These are phyloP conservation scores for Typhlichthys subterraneus DNA, from an alignment of 2,797 vertebrate species.

Conservation along the genomic window DNA sequence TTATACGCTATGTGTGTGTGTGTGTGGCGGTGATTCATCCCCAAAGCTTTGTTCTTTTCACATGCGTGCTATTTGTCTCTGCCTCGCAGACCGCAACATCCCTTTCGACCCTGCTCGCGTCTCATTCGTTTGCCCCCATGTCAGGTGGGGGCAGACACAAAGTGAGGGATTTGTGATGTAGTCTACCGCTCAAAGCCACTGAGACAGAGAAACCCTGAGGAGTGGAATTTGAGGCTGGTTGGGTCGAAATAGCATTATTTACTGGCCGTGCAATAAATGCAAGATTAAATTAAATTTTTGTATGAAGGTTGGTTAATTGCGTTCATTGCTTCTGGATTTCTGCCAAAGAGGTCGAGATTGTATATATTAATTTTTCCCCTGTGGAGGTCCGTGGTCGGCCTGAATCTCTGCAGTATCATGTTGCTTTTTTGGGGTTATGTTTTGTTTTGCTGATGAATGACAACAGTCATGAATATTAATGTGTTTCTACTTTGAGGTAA, in stretches of 20 bases:
- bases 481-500: slow-evolving; percentile 35
- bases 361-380: slow-evolving; percentile 16
- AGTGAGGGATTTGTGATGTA: slow-evolving; percentile 3
- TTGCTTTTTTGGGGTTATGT: background rate
- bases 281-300: slow-evolving; percentile 28
- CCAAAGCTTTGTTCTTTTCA: slow-evolving; percentile 27
- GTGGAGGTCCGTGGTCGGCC: slow-evolving; percentile 15
- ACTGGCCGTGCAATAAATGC: slow-evolving; percentile 3
- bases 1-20: slow-evolving; percentile 35
- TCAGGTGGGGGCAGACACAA: slow-evolving; percentile 6
- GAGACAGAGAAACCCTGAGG: background rate
- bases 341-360: slow-evolving; percentile 5
- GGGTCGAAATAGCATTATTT: slow-evolving; percentile 15
- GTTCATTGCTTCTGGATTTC: slow-evolving; percentile 27
- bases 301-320: slow-evolving; percentile 21
- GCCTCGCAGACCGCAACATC: slow-evolving; percentile 23
- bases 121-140: slow-evolving; percentile 26
- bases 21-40: slow-evolving; percentile 40
- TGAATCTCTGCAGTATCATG: slow-evolving; percentile 13
- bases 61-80: slow-evolving; percentile 29
- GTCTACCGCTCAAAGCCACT: background rate
- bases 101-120: slow-evolving; percentile 7
- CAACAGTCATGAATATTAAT: slow-evolving; percentile 55
- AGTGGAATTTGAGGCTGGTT: background rate
- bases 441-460: slow-evolving; percentile 39